Conservation (phyloP, 2,797 vertebrate genomes). For the Trachurus trachurus region DNA sequence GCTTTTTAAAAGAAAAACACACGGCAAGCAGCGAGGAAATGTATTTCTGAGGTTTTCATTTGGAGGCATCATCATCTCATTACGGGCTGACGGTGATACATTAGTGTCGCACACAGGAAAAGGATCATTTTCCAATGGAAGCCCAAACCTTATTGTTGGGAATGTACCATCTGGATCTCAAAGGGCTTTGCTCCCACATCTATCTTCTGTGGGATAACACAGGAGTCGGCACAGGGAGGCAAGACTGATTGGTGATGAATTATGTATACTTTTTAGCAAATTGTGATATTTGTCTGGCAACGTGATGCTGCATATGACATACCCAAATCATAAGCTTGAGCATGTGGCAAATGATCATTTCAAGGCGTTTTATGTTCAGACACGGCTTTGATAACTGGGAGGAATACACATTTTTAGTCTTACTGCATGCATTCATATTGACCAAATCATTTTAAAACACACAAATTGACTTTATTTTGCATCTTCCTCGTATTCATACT, state of each 20-base stretch:
- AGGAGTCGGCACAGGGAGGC: slow-evolving; percentile 73
- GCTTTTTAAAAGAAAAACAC: slow-evolving; percentile 46
- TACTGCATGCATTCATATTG: background rate
- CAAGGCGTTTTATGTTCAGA: slow-evolving; percentile 12
- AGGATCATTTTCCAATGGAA: slow-evolving; percentile 83
- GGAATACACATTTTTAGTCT: background rate
- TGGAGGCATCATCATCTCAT: slow-evolving; percentile 65
- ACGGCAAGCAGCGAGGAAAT: slow-evolving; percentile 22
- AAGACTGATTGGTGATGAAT: slow-evolving; percentile 84
- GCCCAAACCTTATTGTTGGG: slow-evolving; percentile 87
- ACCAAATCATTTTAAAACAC: background rate
- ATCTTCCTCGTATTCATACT: background rate
- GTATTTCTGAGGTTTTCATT: slow-evolving; percentile 66
- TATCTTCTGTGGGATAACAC: slow-evolving; percentile 79
- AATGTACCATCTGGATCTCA: slow-evolving; percentile 88
- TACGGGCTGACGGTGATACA: slow-evolving; percentile 79
- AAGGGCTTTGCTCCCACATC: slow-evolving; percentile 81
- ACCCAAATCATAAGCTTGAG: slow-evolving; percentile 36
- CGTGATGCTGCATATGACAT: slow-evolving; percentile 64
- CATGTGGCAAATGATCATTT: slow-evolving; percentile 37
- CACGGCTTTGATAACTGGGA: background rate
- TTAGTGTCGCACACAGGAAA: slow-evolving; percentile 76
- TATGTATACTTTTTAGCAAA: slow-evolving; percentile 82
- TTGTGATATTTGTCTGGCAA: slow-evolving; percentile 80
- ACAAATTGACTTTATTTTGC: background rate